Evolutionary conservation across 2,113 vertebrate species (phyloP).

Genomic region (Chionomys nivalis): DNA sequence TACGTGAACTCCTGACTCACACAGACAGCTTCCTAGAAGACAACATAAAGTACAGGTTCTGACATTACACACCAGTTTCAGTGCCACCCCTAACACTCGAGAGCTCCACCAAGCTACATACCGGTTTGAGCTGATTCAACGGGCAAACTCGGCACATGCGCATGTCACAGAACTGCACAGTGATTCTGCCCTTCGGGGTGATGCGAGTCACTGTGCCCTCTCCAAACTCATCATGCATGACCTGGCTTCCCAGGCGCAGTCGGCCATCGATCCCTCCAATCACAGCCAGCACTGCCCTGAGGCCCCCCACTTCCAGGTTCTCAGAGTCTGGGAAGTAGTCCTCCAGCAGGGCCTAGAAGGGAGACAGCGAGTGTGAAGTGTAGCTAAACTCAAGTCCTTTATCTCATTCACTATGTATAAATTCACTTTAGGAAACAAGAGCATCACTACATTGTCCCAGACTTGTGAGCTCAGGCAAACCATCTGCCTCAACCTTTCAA

Average conservation of each 20-base stretch:
- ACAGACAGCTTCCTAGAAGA: background rate
- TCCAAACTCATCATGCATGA: slow-evolving; percentile 95
- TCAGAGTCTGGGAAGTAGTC: slow-evolving; percentile 94
- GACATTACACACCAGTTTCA: background rate
- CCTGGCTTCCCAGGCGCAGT: slow-evolving; percentile 95
- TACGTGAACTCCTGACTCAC: background rate
- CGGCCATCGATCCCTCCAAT: slow-evolving; percentile 98
- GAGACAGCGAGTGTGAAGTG: slow-evolving; percentile 57
- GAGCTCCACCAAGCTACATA: slow-evolving; percentile 76
- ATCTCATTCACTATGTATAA: background rate
- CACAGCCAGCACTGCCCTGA: slow-evolving; percentile 98
- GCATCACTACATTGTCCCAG: background rate
- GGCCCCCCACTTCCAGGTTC: slow-evolving; percentile 91
- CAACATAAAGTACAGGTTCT: background rate
- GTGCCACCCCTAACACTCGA: background rate
- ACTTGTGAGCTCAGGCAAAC: too few relatives aligned
- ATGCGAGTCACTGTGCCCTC: slow-evolving; percentile 98
- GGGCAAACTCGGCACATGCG: slow-evolving; percentile 92
- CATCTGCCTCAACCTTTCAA: background rate
- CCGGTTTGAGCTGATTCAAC: slow-evolving; percentile 95
- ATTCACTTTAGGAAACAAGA: background rate
- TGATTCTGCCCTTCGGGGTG: slow-evolving; percentile 97
- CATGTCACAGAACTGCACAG: slow-evolving; percentile 97
- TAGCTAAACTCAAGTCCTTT: background rate
- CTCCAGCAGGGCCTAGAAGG: slow-evolving; percentile 90